Conservation (phyloP, 2,888 invertebrate species). For the Caenorhabditis drosophilae region DNA sequence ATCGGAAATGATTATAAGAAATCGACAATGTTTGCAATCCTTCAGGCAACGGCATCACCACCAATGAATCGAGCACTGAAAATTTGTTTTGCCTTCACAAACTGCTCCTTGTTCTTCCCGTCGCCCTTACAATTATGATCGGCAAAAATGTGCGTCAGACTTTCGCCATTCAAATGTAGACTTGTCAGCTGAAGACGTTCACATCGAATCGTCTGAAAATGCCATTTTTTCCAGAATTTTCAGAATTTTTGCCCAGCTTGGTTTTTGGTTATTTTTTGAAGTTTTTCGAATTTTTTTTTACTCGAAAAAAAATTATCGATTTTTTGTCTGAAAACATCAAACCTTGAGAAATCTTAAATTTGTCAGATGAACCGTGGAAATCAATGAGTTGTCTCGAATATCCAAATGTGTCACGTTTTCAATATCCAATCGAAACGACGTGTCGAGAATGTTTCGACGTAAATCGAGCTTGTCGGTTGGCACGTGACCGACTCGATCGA, state of each 20-base stretch:
- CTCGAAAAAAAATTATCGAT: not conserved
- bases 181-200: constrained; percentile 70
- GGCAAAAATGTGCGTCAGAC: constrained; percentile 70
- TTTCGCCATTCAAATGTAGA: constrained; percentile 70
- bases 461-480: constrained; percentile 23
- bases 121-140: constrained; percentile 69
- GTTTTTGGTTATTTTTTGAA: no score
- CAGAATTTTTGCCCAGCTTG: no score
- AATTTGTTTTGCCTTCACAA: no score
- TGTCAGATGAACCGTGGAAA: constrained; percentile 69
- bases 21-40: constrained; percentile 49
- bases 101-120: no score
- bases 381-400: constrained; percentile 70
- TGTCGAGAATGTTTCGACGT: constrained; percentile 31
- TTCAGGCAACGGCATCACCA: constrained; percentile 59
- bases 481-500: constrained; percentile 16
- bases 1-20: constrained; percentile 50
- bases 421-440: constrained; percentile 38
- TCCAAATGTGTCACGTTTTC: constrained; percentile 68
- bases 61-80: constrained; percentile 56
- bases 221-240: no score
- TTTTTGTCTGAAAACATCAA: not conserved
- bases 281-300: no score
- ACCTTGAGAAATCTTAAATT: constrained; percentile 65
- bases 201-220: constrained; percentile 71